Evolutionary conservation across 1,140 invertebrate genomes (phyloP), one percentile per base, ranked within the genome.

Genomic region (Varroa destructor): DNA sequence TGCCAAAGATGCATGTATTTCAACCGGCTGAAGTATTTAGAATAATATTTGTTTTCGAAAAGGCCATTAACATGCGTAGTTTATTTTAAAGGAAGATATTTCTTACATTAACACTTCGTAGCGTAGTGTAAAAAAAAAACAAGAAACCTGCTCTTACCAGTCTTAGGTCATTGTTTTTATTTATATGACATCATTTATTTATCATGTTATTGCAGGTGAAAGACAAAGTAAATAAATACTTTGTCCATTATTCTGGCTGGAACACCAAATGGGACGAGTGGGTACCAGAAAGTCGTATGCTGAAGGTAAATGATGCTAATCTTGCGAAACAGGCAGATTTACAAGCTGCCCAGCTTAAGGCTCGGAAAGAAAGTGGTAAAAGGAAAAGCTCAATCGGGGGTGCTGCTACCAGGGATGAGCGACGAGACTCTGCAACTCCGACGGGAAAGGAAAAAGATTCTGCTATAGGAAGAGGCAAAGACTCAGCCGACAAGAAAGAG

Each of bases 181-280:
- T 25, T 25, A 25, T 25, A 25, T 25, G 25, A 25, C 25, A 25
- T 25, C 25, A 25, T 25, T 25, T 25, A 25, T 25, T 51, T 51
- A 67, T 43, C 8, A 36, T 58, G 25, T 58, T 58, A 37, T 42
- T 67, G 2, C 61, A 87, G 73, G 82, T 88, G 6, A 90, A 88
- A 77, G 90, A 93, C 74, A 91, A 91, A 80, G 86, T 88, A 79
- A 84, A 90, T 2, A 87, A 89, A 78, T 97, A 96, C 82, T 87
- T 92, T 42, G 93, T 97, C 74, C 94, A 97, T 81, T 97, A 97
- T 81, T 91, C 91, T 76, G 93, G 93, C 6, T 97, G 93, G 93
- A 96, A 93, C 80, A 96, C 96, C 85, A 96, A 91, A 91, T 97
- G 93, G 94, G 93, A 97, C 79, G 94, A 97, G 81, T 97, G 93